Evolutionary conservation across 2,888 invertebrate genomes (phyloP).

Genomic region (Hyppa rectilinea): DNA sequence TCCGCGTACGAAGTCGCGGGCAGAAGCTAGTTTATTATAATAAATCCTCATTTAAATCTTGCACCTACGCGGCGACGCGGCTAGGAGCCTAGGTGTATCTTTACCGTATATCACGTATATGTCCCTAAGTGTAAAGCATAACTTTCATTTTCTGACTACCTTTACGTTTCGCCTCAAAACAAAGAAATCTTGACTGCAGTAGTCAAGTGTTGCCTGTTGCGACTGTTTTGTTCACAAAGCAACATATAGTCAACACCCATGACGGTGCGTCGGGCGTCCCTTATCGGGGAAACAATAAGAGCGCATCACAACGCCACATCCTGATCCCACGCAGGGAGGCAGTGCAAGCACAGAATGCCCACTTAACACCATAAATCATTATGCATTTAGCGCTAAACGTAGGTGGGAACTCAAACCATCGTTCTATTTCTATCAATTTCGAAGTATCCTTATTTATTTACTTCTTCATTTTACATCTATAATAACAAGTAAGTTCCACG

Average conservation of each 20-base stretch:
- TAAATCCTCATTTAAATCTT: neutral
- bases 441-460: too few species aligned
- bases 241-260: neutral
- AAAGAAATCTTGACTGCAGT: neutral
- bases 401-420: neutral
- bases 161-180: neutral
- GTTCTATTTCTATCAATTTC: neutral
- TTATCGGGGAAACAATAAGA: conserved; percentile 22
- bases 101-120: neutral
- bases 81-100: too few species aligned
- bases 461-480: too few species aligned
- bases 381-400: neutral
- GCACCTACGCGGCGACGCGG: too few species aligned
- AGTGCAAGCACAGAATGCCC: neutral
- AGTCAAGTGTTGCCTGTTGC: neutral
- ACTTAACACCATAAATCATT: neutral
- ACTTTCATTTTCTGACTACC: neutral
- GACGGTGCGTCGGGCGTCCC: neutral
- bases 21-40: too few species aligned
- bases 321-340: neutral
- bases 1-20: too few species aligned
- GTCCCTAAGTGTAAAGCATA: neutral
- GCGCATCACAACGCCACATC: neutral
- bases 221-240: conserved; percentile 13
- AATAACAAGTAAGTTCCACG: too few species aligned